Conservation (phyloP, 1,140 invertebrate genomes). For the Drosophila melanica region DNA sequence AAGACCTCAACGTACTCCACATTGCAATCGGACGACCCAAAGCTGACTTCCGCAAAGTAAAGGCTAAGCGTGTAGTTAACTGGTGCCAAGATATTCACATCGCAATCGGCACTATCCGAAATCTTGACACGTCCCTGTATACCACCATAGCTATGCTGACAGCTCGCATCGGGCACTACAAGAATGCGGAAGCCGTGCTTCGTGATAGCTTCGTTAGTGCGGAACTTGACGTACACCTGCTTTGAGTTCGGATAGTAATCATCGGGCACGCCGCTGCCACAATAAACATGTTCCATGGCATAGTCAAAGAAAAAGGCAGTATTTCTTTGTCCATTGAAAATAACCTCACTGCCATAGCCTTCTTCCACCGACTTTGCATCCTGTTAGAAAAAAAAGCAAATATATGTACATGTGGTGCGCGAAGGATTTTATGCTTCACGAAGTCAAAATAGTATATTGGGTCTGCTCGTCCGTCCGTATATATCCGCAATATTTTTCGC, state of each 20-base stretch:
- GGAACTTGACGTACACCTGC: constrained; percentile 84
- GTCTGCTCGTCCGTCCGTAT: too few species aligned
- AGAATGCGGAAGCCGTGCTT: constrained; percentile 75
- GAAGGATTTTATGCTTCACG: too few species aligned
- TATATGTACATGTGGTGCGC: too few species aligned
- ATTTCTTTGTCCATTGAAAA: constrained; percentile 51
- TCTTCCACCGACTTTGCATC: constrained; percentile 50
- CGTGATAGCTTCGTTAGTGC: constrained; percentile 65
- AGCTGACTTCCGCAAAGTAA: constrained; percentile 72
- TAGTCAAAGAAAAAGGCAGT: constrained; percentile 16
- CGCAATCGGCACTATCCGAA: constrained; percentile 84
- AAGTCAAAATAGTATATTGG: too few species aligned
- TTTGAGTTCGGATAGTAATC: constrained; percentile 84
- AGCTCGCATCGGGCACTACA: constrained; percentile 84
- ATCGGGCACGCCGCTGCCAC: constrained; percentile 75
- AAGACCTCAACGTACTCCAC: constrained; percentile 65
- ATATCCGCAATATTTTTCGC: too few species aligned
- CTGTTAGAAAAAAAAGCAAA: constrained; percentile 35
- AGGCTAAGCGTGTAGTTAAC: constrained; percentile 87
- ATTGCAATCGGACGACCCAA: constrained; percentile 49
- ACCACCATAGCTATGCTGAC: constrained; percentile 88
- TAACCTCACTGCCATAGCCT: constrained; percentile 60
- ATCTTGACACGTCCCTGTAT: constrained; percentile 86
- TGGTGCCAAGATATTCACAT: constrained; percentile 86
- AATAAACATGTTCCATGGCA: constrained; percentile 70